Conservation (phyloP, 2,888 invertebrate genomes). For the Drepana falcataria region DNA sequence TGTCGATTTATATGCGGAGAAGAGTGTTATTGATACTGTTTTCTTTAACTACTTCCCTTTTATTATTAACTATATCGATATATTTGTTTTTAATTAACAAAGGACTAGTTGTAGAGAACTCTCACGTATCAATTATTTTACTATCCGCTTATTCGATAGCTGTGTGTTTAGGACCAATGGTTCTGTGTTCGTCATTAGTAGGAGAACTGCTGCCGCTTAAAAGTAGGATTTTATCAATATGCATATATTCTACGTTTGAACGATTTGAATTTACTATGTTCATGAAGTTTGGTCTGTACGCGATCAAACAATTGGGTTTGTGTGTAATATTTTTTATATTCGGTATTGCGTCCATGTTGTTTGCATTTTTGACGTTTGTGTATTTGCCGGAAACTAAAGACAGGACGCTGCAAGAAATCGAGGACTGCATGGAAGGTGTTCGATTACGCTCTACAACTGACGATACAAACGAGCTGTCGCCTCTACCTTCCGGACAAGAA, state of each 20-base stretch:
- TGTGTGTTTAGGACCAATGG: neutral
- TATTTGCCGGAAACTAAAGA: constrained; percentile 8
- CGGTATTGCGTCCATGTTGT: neutral
- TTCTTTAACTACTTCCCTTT: neutral
- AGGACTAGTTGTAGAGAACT: neutral
- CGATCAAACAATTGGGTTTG: neutral
- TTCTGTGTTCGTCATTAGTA: neutral
- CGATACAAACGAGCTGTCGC: neutral
- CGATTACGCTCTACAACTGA: neutral
- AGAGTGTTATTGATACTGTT: constrained; percentile 4
- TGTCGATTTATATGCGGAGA: constrained; percentile 13
- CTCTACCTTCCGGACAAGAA: neutral
- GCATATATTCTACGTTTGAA: neutral
- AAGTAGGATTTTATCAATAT: neutral
- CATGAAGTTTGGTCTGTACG: neutral
- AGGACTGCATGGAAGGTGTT: neutral
- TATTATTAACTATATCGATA: constrained; percentile 2
- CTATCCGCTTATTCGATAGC: neutral
- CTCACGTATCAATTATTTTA: neutral
- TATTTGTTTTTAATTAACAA: constrained; percentile 5
- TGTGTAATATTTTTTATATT: neutral
- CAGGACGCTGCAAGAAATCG: constrained; percentile 9
- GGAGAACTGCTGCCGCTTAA: neutral
- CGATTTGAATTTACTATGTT: neutral
- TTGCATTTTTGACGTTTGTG: neutral